These are phyloP conservation scores for Microcebus jonahi DNA, from an alignment of 2,113 vertebrate genomes.

Conservation along the genomic window DNA sequence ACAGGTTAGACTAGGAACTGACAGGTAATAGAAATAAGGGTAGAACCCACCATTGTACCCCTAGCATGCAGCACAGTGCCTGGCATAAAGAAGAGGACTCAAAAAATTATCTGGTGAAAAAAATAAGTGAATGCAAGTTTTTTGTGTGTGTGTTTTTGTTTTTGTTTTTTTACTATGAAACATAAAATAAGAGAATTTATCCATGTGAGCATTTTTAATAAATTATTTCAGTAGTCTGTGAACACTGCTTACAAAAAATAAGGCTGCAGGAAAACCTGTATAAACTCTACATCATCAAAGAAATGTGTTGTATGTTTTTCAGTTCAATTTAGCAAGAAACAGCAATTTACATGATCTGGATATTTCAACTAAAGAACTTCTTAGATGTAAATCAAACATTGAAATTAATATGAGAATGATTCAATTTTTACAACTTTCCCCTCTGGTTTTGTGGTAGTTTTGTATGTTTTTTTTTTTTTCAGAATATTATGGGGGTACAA, in stretches of 20 bases:
- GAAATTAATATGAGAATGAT: neutral
- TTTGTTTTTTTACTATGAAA: neutral
- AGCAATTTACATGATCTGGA: neutral
- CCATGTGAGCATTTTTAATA: neutral
- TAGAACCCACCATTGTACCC: neutral
- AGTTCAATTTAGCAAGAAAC: neutral
- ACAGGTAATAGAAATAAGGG: constrained; percentile 4
- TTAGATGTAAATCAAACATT: constrained; percentile 4
- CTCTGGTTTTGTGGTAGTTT: neutral
- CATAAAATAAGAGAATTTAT: neutral
- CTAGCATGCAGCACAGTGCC: neutral
- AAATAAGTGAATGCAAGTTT: constrained; percentile 27
- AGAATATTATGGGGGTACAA: too few species aligned
- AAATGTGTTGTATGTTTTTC: neutral
- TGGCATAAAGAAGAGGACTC: neutral
- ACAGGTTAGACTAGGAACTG: neutral
- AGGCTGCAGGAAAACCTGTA: neutral
- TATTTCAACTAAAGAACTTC: neutral
- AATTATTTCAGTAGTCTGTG: neutral
- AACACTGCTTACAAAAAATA: neutral
- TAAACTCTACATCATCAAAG: neutral
- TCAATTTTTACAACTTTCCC: neutral
- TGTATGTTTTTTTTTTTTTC: neutral
- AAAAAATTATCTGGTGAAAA: neutral
- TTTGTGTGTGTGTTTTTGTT: too few species aligned